Evolutionary conservation across 1,140 invertebrate genomes (phyloP), one percentile per base, ranked within the genome.

Genomic region (Melitaea cinxia): DNA sequence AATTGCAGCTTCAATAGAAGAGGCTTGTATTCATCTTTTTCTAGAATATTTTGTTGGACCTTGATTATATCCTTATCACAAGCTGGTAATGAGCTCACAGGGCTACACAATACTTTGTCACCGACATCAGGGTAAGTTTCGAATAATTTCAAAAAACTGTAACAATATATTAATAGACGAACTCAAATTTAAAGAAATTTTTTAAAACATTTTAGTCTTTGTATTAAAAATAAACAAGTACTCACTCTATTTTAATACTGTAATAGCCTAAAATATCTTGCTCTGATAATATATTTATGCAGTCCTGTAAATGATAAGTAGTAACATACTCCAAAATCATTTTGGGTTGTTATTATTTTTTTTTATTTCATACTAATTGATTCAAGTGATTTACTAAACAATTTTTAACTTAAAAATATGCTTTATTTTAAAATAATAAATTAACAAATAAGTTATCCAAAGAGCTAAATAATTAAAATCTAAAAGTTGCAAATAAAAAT

Each of bases 31-130:
- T 92, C 84, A 23, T 85, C 64, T 53, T 83, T 66, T 61, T 92
- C 85, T 54, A 91, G 77, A n/a, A 95, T 75, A 63, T 89, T 75
- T 77, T 92, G 86, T 78, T 95, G 94, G 19, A 93, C 94, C 72
- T 91, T 83, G 15, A 94, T 76, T 12, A 94, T 91, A 61, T 93
- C 93, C 59, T 91, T 77, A 80, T 96, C 93, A 81, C 94, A 95
- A 10, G 92, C 57, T 62, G 93, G 91, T 63, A 91, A 70, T 57
- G 75, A 84, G 3, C 85, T 72, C 30, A 88, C 68, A n/a, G 91
- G 84, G 65, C 71, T 86, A 58, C 86, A 89, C 17, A 91, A 74
- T 14, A 91, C 77, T 60, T 82, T 85, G 49, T 91, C 89, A 35
- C 89, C 89, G 33, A 91, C 70, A 70, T 89, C 87, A 24, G 91